These are phyloP conservation scores for Penaeus japonicus DNA, from an alignment of 1,140 invertebrate species.

Conservation along the genomic window DNA sequence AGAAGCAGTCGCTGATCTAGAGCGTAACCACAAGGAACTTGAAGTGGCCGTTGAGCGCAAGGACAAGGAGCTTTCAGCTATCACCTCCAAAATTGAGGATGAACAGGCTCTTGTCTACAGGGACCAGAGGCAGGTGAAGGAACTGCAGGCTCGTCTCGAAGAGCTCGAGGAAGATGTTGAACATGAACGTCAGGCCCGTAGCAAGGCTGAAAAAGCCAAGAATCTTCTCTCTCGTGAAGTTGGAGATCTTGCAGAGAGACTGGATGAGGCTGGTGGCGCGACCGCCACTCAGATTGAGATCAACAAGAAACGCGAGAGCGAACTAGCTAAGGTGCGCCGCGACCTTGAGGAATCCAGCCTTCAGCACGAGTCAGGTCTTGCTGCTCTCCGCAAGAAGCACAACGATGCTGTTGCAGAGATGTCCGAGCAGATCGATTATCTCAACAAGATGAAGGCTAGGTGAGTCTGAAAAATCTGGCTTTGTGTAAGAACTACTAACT, in stretches of 20 bases:
- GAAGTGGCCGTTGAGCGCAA: slow-evolving; percentile 96
- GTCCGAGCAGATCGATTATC: slow-evolving; percentile 51
- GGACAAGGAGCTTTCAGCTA: slow-evolving; percentile 94
- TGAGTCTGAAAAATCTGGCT: not conserved
- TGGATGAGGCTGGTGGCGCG: slow-evolving; percentile 45
- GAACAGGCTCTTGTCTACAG: slow-evolving; percentile 71
- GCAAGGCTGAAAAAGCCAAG: slow-evolving; percentile 69
- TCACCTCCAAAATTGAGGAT: slow-evolving; percentile 88
- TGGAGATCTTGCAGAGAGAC: slow-evolving; percentile 35
- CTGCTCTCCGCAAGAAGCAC: slow-evolving; percentile 46
- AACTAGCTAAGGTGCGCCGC: slow-evolving; percentile 41
- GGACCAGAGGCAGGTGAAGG: slow-evolving; percentile 73
- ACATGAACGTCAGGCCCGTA: slow-evolving; percentile 66
- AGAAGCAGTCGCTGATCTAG: slow-evolving; percentile 68
- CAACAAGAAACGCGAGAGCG: slow-evolving; percentile 47
- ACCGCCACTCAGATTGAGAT: slow-evolving; percentile 46
- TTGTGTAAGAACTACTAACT: too few species aligned
- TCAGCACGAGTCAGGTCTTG: slow-evolving; percentile 44
- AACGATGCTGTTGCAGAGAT: slow-evolving; percentile 40
- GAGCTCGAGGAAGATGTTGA: slow-evolving; percentile 72
- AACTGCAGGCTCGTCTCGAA: slow-evolving; percentile 69
- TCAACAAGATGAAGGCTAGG: slow-evolving; percentile 54
- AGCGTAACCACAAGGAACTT: slow-evolving; percentile 96
- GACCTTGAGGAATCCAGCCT: slow-evolving; percentile 48
- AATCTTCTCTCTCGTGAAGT: slow-evolving; percentile 52